A percentile compares a stretch with the other conserved stretches of the same genome.
These are phyloP conservation scores for Lathamus discolor DNA, from an alignment of 2,113 vertebrate genomes.

Conservation along the genomic window DNA sequence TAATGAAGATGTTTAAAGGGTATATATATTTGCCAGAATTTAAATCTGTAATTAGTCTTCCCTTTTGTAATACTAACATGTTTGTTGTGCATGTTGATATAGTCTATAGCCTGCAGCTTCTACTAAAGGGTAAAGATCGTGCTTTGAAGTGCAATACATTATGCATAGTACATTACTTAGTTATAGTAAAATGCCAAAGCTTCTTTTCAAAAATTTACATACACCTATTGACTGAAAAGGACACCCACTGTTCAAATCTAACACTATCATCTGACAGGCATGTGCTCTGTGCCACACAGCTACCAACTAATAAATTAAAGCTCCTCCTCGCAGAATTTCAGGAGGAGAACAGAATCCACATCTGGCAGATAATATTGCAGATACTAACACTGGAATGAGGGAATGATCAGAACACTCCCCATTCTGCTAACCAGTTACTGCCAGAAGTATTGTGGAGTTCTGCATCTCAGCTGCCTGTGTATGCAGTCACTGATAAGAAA, in stretches of 20 bases:
- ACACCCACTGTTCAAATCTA: neutral
- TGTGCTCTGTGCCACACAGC: neutral
- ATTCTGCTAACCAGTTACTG: neutral
- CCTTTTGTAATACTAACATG: conserved; percentile 41
- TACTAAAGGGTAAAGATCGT: neutral
- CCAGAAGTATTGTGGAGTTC: neutral
- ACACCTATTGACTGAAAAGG: neutral
- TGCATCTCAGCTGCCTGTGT: neutral
- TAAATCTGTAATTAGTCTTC: conserved; percentile 57
- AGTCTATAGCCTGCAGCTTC: conserved; percentile 45
- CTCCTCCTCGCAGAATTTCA: neutral
- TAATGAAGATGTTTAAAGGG: conserved; percentile 41
- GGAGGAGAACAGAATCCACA: neutral
- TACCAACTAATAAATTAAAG: neutral
- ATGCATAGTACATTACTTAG: neutral
- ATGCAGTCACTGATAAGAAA: neutral
- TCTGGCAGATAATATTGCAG: neutral
- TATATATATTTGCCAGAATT: conserved; percentile 26
- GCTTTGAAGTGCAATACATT: conserved; percentile 19
- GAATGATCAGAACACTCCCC: neutral
- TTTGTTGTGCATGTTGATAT: conserved; percentile 27
- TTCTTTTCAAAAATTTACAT: neutral
- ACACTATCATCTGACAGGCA: neutral
- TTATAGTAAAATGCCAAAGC: neutral
- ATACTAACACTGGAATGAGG: neutral